These are phyloP conservation scores for Empidonax traillii DNA, from an alignment of 2,113 vertebrate genomes.

Conservation along the genomic window DNA sequence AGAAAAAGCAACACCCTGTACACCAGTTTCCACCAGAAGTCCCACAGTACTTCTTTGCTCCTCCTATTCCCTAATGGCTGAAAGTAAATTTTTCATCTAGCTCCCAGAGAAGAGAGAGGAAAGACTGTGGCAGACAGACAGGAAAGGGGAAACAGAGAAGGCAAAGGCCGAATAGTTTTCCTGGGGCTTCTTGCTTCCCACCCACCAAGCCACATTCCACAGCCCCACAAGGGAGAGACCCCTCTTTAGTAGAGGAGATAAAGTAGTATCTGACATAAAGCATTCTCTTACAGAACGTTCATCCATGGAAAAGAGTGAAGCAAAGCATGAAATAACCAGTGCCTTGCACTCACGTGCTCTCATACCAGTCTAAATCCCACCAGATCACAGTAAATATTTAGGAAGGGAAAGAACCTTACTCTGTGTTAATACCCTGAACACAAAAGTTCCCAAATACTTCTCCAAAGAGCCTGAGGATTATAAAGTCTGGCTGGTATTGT, in stretches of 20 bases:
- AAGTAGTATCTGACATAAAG: not conserved
- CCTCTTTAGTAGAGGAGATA: not conserved
- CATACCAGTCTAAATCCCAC: not conserved
- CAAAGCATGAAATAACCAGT: not conserved
- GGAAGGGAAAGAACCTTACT: not conserved
- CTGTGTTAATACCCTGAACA: not conserved
- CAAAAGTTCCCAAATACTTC: not conserved
- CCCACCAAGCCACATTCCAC: slow-evolving; percentile 44
- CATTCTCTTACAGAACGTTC: not conserved
- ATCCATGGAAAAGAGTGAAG: not conserved
- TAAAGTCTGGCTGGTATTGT: not conserved
- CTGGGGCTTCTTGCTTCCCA: slow-evolving; percentile 23
- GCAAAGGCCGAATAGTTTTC: slow-evolving; percentile 25
- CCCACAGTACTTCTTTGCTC: slow-evolving; percentile 19
- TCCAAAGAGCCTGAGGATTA: not conserved
- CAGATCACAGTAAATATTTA: not conserved
- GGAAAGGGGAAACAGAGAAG: slow-evolving; percentile 5
- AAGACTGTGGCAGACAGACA: slow-evolving; percentile 14
- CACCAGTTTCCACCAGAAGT: not conserved
- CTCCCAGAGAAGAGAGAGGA: slow-evolving; percentile 4
- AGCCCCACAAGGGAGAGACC: not conserved
- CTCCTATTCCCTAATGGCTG: slow-evolving; percentile 35
- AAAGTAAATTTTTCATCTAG: slow-evolving; percentile 25
- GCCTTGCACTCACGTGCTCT: rapidly evolving
- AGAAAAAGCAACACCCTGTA: not conserved